Evolutionary conservation across 2,888 invertebrate genomes (phyloP).

Genomic region (Lasioglossum villosulum): DNA sequence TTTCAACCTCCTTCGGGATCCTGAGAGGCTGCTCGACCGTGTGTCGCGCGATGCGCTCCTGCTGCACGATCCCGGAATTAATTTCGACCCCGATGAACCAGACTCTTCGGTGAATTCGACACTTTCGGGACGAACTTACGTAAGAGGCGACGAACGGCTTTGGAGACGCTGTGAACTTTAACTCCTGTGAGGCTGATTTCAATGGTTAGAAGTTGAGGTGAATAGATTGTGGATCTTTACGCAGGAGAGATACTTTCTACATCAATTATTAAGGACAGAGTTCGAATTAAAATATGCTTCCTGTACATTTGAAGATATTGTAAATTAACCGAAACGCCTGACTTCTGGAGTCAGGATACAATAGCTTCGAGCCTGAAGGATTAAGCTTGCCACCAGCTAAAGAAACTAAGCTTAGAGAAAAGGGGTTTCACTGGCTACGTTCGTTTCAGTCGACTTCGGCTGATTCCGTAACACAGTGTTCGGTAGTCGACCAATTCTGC

Average conservation of each 20-base stretch:
- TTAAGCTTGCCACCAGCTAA: not conserved
- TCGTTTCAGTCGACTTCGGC: not conserved
- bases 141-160: not conserved
- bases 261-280: not conserved
- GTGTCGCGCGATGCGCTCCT: not conserved
- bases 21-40: not conserved
- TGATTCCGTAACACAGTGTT: conserved; percentile 40
- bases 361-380: not conserved
- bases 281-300: not conserved
- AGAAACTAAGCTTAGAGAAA: not conserved
- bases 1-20: conserved; percentile 1
- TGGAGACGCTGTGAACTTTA: not conserved
- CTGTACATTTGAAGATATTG: too few species aligned
- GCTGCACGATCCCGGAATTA: conserved; percentile 28
- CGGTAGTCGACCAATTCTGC: conserved; percentile 40
- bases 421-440: not conserved
- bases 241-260: not conserved
- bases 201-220: not conserved
- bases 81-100: conserved; percentile 4
- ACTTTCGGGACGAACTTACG: not conserved
- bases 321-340: not conserved
- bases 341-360: not conserved
- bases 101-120: conserved; percentile 3
- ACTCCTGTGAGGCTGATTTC: not conserved
- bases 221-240: not conserved